Evolutionary conservation across 1,140 invertebrate species (phyloP).

Genomic region (Fopius arisanus): DNA sequence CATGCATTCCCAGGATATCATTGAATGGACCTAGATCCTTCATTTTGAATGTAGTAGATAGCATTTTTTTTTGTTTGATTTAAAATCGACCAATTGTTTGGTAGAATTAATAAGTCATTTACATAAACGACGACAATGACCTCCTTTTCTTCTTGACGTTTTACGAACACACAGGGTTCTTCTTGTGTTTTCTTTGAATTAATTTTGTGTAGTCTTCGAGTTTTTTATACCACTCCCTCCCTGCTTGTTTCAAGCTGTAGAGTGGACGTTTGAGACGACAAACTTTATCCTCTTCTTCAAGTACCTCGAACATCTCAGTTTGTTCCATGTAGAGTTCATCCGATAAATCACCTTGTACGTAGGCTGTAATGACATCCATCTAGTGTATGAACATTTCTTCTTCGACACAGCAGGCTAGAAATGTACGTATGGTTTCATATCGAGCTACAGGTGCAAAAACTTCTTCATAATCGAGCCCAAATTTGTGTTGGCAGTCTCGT

Average conservation of each 20-base stretch:
- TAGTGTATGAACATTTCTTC: constrained; percentile 39
- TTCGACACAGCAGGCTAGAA: constrained; percentile 36
- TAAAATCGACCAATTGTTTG: background rate
- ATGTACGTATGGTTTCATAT: constrained; percentile 30
- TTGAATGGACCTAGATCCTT: constrained; percentile 28
- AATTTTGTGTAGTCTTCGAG: constrained; percentile 26
- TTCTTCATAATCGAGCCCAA: constrained; percentile 51
- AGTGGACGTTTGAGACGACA: constrained; percentile 51
- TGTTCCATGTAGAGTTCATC: constrained; percentile 56
- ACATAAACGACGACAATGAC: constrained; percentile 33
- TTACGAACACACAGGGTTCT: constrained; percentile 27
- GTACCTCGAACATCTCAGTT: constrained; percentile 50
- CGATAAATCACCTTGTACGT: constrained; percentile 54
- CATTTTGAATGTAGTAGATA: background rate
- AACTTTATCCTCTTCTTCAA: constrained; percentile 30
- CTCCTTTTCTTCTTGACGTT: background rate
- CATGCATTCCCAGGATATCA: constrained; percentile 42
- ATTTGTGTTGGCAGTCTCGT: constrained; percentile 55
- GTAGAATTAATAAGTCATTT: constrained; percentile 30
- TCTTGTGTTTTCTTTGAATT: constrained; percentile 4
- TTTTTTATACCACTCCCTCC: constrained; percentile 53
- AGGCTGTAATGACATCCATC: constrained; percentile 55
- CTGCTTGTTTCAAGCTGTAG: constrained; percentile 60
- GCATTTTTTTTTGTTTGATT: background rate
- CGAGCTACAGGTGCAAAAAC: constrained; percentile 44